Percentiles rank a stretch among this genome's conserved stretches.
Evolutionary conservation across 2,113 vertebrate species (phyloP).

Genomic region (Neolamprologus modestus): DNA sequence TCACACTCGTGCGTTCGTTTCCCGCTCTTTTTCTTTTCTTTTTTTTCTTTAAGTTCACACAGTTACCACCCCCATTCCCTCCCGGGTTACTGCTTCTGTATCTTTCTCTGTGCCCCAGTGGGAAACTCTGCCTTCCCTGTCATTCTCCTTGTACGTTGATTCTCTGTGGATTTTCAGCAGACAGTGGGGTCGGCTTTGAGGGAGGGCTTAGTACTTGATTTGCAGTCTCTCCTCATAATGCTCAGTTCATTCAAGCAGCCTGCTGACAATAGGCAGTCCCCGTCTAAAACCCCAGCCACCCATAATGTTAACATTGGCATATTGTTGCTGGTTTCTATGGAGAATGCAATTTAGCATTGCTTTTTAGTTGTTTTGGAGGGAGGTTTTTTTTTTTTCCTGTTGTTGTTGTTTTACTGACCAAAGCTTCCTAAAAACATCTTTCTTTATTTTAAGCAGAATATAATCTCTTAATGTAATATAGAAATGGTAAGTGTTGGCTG

Average conservation of each 20-base stretch:
- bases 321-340: conserved; percentile 58
- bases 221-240: conserved; percentile 49
- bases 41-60: background rate
- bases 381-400: fast-evolving
- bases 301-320: conserved; percentile 32
- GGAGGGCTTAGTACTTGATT: conserved; percentile 55
- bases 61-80: background rate
- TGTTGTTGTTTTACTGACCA: background rate
- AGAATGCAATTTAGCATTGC: conserved; percentile 25
- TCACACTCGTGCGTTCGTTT: conserved; percentile 12
- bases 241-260: conserved; percentile 42
- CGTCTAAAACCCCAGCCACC: conserved; percentile 9
- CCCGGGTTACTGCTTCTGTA: conserved; percentile 15
- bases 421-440: background rate
- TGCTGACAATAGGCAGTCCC: conserved; percentile 14
- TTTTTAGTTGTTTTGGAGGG: background rate
- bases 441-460: background rate
- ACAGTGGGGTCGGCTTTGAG: conserved; percentile 33
- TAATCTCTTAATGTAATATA: background rate
- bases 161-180: conserved; percentile 41
- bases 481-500: background rate
- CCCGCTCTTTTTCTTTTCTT: conserved; percentile 58
- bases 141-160: conserved; percentile 25
- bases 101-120: conserved; percentile 36
- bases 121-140: conserved; percentile 42